phyloP scores from a whole-genome alignment of 2,113 vertebrate genomes.

The Bubalus kerabau region DNA sequence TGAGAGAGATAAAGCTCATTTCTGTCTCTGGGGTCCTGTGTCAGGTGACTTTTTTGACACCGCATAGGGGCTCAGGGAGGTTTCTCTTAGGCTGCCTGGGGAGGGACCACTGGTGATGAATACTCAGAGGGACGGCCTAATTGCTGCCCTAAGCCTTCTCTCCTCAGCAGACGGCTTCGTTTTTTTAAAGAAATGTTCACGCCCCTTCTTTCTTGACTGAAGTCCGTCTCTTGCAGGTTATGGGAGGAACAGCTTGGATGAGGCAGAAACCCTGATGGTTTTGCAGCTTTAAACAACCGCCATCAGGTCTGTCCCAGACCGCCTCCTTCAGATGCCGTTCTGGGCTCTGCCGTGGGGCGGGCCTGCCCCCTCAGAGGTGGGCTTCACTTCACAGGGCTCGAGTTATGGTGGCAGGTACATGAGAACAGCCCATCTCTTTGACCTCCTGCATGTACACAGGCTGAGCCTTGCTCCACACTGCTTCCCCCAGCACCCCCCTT shows the following conservation, averaged over 20 bases:
- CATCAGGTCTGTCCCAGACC: fast-evolving
- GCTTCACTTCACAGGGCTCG: background rate
- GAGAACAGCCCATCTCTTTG: background rate
- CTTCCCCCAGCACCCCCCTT: background rate
- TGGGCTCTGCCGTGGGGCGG: background rate
- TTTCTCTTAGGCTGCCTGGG: background rate
- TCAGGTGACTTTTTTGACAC: background rate
- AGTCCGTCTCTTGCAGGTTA: background rate
- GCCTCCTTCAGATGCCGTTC: background rate
- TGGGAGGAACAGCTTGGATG: background rate
- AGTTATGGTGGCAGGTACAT: fast-evolving
- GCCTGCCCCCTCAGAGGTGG: fast-evolving
- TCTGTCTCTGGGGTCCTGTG: background rate
- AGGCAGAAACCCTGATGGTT: background rate
- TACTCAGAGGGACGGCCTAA: background rate
- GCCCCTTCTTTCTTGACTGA: background rate
- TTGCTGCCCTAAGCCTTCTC: background rate
- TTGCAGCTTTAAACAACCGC: background rate
- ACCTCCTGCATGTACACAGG: no score
- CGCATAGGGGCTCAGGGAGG: background rate
- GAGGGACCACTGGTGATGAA: background rate
- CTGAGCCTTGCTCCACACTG: fast-evolving
- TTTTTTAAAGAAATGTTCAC: background rate
- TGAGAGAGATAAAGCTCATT: conserved; percentile 4
- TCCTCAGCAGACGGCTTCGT: background rate